Base-by-base conservation (phyloP, 2,888 invertebrate species). In the Crepidodera aurea region DNA sequence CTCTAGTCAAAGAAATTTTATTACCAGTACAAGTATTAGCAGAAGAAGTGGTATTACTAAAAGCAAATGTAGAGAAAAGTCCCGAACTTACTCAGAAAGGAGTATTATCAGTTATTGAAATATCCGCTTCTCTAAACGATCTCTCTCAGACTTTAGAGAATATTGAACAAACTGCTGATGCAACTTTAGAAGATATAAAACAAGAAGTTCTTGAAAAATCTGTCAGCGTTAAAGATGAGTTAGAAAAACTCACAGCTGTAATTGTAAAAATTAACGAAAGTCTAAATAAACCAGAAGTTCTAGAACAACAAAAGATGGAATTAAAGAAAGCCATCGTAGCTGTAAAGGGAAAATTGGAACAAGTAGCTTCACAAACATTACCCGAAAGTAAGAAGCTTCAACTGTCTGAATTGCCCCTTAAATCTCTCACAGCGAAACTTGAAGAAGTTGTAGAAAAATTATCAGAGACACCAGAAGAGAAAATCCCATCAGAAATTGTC, bases 231-330 rank as follows among this genome's bases (percentile, higher is more conserved):
- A 53, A 55, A 18, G 54, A 64, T 39, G 71, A 73, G 4, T 48
- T 75, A 18, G 58, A 69, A 63, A 68, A 66, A 57, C 50, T 76
- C 15, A 50, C 62, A 48, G 67, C 65, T 18, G 29, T 65, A 12
- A 27, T 54, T 3, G 66, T 67, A 32, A 63, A 70, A 54, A 65
- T 62, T 15, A 64, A 66, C 44, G 60, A 67, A 25, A 48, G 34
- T 16, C 32, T 69, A 15, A 44, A 61, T 19, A 67, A 65, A 60
- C 65, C 61, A 51, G 59, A 63, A 51, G 19, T 62, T 7, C 6
- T 50, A 5, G 54, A 62, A 50, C 3, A 51, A 25, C 40, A 60
- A 22, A 37, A 61, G 18, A 51, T 39, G 7, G 48, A 50, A 19
- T 12, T 44, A 27, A 29, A 29, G 16, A 44, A 18, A 7, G 15